These are phyloP conservation scores for Chymomyza costata DNA, from an alignment of 1,140 invertebrate species.

Conservation along the genomic window DNA sequence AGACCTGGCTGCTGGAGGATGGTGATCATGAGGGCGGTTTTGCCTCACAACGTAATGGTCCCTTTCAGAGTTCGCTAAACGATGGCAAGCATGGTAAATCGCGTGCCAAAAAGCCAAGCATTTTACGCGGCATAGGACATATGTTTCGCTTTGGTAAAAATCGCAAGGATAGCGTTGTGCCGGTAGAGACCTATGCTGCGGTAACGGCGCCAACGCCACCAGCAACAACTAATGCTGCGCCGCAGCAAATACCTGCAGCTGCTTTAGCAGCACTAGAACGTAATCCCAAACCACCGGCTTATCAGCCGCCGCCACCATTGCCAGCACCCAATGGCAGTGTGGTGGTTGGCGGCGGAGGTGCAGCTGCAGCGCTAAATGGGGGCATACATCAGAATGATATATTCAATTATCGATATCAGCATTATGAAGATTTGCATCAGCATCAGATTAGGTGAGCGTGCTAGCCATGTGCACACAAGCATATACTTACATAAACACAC, in stretches of 20 bases:
- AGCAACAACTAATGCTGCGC: too few relatives aligned
- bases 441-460: conserved; percentile 77
- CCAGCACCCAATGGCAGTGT: conserved; percentile 51
- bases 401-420: conserved; percentile 79
- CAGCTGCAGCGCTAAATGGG: conserved; percentile 26
- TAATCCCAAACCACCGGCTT: conserved; percentile 63
- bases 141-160: conserved; percentile 91
- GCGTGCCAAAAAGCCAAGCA: conserved; percentile 83
- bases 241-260: conserved; percentile 54
- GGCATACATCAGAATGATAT: conserved; percentile 75
- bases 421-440: conserved; percentile 87
- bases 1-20: conserved; percentile 81
- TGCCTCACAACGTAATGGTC: conserved; percentile 79
- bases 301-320: conserved; percentile 69
- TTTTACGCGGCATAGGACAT: conserved; percentile 86
- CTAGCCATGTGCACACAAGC: not conserved
- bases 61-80: conserved; percentile 82
- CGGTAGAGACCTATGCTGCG: conserved; percentile 59
- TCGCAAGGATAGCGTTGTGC: conserved; percentile 79
- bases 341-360: conserved; percentile 2
- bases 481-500: not conserved
- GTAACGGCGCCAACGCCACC: too few relatives aligned
- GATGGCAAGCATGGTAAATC: conserved; percentile 80
- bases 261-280: conserved; percentile 63
- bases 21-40: conserved; percentile 79